phyloP scores from a whole-genome alignment of 2,113 vertebrate genomes.

The Orthonyx spaldingii region DNA sequence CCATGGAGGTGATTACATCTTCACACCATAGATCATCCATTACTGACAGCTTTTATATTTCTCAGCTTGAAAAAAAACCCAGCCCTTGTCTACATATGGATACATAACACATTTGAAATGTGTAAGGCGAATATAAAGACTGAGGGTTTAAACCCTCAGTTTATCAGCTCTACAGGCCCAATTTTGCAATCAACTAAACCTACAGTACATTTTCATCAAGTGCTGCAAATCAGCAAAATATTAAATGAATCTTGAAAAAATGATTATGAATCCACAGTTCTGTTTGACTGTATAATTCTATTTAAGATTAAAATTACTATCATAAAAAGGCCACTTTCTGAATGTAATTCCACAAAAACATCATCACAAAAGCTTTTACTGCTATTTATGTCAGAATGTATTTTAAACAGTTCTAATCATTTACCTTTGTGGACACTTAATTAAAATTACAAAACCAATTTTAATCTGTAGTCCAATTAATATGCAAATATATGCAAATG shows the following conservation, averaged over 20 bases:
- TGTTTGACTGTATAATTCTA: conserved; percentile 96
- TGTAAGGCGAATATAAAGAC: conserved; percentile 51
- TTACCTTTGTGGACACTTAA: conserved; percentile 99
- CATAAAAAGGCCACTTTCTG: conserved; percentile 98
- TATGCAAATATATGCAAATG: conserved; percentile 99
- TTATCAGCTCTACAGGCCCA: conserved; percentile 74
- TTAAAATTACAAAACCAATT: conserved; percentile 99
- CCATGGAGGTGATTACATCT: conserved; percentile 67
- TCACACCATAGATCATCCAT: conserved; percentile 60
- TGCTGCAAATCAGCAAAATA: conserved; percentile 87
- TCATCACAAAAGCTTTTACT: conserved; percentile 90
- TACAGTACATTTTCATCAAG: conserved; percentile 86
- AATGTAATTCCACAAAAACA: conserved; percentile 95
- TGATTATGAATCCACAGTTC: conserved; percentile 86
- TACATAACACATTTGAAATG: conserved; percentile 63
- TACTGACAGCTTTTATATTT: conserved; percentile 54
- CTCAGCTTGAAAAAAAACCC: conserved; percentile 16
- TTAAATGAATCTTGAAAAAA: conserved; percentile 88
- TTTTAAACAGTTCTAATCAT: conserved; percentile 99
- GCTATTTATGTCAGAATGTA: conserved; percentile 99
- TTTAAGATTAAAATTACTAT: conserved; percentile 98
- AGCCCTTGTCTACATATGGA: conserved; percentile 32
- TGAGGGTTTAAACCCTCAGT: conserved; percentile 71
- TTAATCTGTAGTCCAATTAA: conserved; percentile 99
- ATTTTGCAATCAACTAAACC: conserved; percentile 83